Percentiles rank a stretch among this genome's conserved stretches.
Conservation (phyloP, 2,113 vertebrate species). For the Tetrao urogallus region DNA sequence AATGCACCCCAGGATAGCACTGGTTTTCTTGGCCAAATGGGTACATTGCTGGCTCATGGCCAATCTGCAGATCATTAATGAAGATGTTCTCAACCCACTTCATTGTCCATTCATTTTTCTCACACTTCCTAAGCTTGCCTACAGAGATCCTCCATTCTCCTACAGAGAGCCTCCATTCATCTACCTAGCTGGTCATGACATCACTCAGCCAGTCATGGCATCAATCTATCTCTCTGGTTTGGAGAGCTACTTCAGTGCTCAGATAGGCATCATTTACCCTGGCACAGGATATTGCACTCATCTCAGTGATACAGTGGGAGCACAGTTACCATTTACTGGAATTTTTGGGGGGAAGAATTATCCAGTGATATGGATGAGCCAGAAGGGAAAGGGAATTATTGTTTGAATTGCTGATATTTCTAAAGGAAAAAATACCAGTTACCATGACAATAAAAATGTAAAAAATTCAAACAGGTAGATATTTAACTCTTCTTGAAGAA, state of each 20-base stretch:
- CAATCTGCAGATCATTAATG: too few species aligned
- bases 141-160: too few species aligned
- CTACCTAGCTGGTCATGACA: too few species aligned
- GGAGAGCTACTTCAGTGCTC: not conserved
- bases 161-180: too few species aligned
- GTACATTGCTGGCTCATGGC: too few species aligned
- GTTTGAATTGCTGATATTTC: constrained; percentile 33
- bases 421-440: constrained; percentile 53
- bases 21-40: too few species aligned
- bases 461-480: constrained; percentile 54
- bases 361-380: not conserved
- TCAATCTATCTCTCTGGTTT: not conserved
- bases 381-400: not conserved
- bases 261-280: not conserved
- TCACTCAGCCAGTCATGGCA: too few species aligned
- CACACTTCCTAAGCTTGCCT: too few species aligned
- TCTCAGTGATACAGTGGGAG: not conserved
- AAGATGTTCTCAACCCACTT: too few species aligned
- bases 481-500: constrained; percentile 49
- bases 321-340: not conserved
- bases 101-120: too few species aligned
- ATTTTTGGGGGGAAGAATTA: not conserved
- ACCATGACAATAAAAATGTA: constrained; percentile 67
- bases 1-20: too few species aligned
- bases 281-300: not conserved